These are phyloP conservation scores for Patella depressa DNA, from an alignment of 2,888 invertebrate genomes.

Conservation along the genomic window DNA sequence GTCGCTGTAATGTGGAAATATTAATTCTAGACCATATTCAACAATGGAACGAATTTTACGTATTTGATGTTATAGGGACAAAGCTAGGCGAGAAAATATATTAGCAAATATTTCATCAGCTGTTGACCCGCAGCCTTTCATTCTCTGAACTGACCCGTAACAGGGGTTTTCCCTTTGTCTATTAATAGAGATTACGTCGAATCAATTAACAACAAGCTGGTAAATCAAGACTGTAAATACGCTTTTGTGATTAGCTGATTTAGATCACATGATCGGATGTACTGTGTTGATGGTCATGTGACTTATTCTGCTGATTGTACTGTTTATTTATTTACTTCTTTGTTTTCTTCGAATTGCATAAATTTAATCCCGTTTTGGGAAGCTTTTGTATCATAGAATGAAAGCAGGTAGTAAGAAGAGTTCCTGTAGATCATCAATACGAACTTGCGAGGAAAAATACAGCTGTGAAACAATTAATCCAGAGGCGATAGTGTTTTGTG, in stretches of 20 bases:
- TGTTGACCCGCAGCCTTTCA: too few species aligned
- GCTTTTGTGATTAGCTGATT: not conserved
- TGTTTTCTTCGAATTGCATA: not conserved
- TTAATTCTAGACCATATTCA: too few species aligned
- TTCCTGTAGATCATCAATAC: constrained; percentile 52
- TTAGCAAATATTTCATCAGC: too few species aligned
- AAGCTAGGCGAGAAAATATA: too few species aligned
- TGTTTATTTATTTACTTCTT: not conserved
- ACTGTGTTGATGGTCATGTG: constrained; percentile 1
- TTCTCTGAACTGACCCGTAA: too few species aligned
- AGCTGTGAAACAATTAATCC: constrained; percentile 60
- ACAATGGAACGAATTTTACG: too few species aligned
- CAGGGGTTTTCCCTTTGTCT: not conserved
- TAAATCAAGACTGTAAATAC: not conserved
- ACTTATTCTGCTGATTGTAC: not conserved
- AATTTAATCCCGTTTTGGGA: not conserved
- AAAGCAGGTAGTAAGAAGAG: not conserved
- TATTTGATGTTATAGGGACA: too few species aligned
- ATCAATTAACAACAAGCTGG: constrained; percentile 1
- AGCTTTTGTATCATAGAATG: not conserved
- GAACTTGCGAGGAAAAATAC: constrained; percentile 63
- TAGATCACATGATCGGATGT: not conserved
- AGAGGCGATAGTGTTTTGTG: constrained; percentile 64
- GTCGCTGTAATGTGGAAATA: too few species aligned
- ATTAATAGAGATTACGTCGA: not conserved